Conservation (phyloP, 2,888 invertebrate genomes). For the Lasius platythorax region DNA sequence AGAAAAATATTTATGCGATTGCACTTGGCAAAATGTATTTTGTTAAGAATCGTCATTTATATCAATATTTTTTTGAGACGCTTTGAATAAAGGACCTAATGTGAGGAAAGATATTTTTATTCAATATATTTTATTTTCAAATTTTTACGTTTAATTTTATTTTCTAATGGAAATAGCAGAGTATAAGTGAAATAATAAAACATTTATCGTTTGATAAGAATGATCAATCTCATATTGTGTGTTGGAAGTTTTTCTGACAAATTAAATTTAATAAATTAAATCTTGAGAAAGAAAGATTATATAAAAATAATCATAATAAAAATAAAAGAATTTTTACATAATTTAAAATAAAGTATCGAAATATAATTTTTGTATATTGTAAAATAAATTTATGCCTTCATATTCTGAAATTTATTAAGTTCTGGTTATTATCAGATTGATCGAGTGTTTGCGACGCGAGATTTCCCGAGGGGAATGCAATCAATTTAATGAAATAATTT, state of each 20-base stretch:
- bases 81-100: background rate
- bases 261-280: background rate
- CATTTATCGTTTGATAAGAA: background rate
- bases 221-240: background rate
- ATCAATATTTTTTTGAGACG: background rate
- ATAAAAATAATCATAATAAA: background rate
- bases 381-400: background rate
- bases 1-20: conserved; percentile 42
- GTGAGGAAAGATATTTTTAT: background rate
- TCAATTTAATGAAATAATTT: conserved; percentile 69
- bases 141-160: background rate
- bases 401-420: conserved; percentile 26
- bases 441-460: conserved; percentile 30
- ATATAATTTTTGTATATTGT: background rate
- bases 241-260: too few species aligned
- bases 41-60: background rate
- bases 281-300: background rate
- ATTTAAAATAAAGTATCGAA: background rate
- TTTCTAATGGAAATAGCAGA: background rate
- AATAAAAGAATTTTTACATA: background rate
- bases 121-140: background rate
- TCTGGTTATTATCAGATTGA: conserved; percentile 32
- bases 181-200: background rate
- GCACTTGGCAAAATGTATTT: background rate
- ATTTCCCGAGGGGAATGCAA: conserved; percentile 34